phyloP scores from a whole-genome alignment of 2,113 vertebrate genomes.

The Danio rerio region DNA sequence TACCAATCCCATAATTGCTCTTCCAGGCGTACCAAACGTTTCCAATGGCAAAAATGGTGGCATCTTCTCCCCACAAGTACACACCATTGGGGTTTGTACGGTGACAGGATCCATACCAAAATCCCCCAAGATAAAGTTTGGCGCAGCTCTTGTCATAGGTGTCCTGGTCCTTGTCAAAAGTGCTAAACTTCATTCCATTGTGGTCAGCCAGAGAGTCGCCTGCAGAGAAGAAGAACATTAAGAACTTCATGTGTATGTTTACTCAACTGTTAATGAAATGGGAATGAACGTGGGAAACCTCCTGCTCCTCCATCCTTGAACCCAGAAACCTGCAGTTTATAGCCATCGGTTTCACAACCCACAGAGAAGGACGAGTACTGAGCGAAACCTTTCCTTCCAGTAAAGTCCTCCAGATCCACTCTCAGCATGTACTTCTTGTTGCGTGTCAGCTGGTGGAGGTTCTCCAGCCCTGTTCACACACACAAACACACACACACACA shows the following conservation, averaged over 20 bases:
- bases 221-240: conserved; percentile 36
- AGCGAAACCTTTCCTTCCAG: conserved; percentile 69
- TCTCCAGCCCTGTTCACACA: conserved; percentile 75
- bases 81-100: conserved; percentile 74
- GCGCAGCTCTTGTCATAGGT: conserved; percentile 70
- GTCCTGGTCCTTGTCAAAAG: conserved; percentile 82
- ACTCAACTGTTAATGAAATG: not conserved
- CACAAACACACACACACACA: conserved; percentile 39
- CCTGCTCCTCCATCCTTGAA: conserved; percentile 80
- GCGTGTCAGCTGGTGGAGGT: conserved; percentile 72
- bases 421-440: conserved; percentile 74
- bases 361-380: conserved; percentile 74
- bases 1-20: conserved; percentile 29
- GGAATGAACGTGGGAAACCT: conserved; percentile 48
- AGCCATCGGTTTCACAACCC: conserved; percentile 72
- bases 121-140: conserved; percentile 70
- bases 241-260: no score
- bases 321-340: conserved; percentile 71
- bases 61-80: conserved; percentile 58
- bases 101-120: conserved; percentile 84
- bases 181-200: conserved; percentile 81
- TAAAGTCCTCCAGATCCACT: conserved; percentile 73
- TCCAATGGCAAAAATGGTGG: conserved; percentile 22
- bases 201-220: conserved; percentile 76
- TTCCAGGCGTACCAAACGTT: conserved; percentile 58